These are phyloP conservation scores for Scaptomyza cyrtandrae DNA, from an alignment of 2,888 invertebrate species.

Conservation along the genomic window DNA sequence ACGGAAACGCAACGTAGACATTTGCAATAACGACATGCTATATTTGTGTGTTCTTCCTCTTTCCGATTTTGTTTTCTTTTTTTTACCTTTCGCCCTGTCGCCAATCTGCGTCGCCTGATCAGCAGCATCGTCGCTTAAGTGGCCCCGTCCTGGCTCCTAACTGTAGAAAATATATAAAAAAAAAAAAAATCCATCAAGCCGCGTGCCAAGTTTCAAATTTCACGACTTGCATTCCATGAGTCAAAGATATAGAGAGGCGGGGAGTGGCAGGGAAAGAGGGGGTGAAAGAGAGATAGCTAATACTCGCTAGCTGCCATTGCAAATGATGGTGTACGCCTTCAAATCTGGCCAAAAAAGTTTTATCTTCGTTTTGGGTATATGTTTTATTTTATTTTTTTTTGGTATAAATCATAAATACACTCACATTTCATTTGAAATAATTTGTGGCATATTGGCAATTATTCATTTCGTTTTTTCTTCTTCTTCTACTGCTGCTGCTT, in stretches of 20 bases:
- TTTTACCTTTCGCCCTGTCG: slow-evolving; percentile 65
- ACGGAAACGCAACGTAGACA: slow-evolving; percentile 79
- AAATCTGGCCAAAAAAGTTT: slow-evolving; percentile 70
- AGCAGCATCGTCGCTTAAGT: slow-evolving; percentile 64
- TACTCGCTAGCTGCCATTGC: slow-evolving; percentile 36
- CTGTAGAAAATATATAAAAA: slow-evolving; percentile 1
- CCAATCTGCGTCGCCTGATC: slow-evolving; percentile 73
- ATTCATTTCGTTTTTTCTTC: slow-evolving; percentile 72
- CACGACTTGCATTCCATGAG: slow-evolving; percentile 67
- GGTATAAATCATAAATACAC: slow-evolving; percentile 79
- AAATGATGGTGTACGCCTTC: slow-evolving; percentile 67
- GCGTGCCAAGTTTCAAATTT: slow-evolving; percentile 74
- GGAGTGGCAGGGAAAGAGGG: neutral
- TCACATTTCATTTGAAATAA: slow-evolving; percentile 81
- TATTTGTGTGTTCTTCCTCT: neutral
- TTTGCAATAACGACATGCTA: slow-evolving; percentile 48
- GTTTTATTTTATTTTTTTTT: slow-evolving; percentile 43
- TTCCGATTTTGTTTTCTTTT: slow-evolving; percentile 47
- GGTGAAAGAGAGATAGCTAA: neutral
- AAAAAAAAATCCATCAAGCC: slow-evolving; percentile 60
- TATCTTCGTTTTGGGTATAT: slow-evolving; percentile 56
- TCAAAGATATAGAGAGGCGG: neutral
- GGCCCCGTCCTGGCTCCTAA: slow-evolving; percentile 72
- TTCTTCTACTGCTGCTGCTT: neutral
- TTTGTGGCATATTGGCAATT: slow-evolving; percentile 82